Conservation (phyloP, 2,888 invertebrate species). For the Cheilosia vulpina region DNA sequence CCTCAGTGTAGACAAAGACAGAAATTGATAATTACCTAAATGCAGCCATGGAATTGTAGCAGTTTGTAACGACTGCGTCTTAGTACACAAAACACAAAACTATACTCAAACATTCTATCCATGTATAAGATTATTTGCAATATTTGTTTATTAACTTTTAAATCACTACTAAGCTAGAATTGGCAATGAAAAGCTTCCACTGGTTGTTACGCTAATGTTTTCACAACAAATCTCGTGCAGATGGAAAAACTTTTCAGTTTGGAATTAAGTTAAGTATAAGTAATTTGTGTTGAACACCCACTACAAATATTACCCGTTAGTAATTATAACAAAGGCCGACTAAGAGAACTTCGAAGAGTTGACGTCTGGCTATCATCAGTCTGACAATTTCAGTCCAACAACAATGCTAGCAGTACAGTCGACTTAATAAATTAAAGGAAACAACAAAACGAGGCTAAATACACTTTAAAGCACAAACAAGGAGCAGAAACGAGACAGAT, state of each 20-base stretch:
- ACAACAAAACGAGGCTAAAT: conserved; percentile 1
- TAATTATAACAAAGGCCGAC: conserved; percentile 3
- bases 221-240: neutral
- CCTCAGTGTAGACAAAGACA: neutral
- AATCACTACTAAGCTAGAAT: neutral
- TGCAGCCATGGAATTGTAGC: conserved; percentile 47
- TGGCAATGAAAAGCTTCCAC: neutral
- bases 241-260: neutral
- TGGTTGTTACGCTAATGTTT: neutral
- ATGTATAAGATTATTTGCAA: conserved; percentile 52
- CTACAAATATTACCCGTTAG: neutral
- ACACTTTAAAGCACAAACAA: conserved; percentile 15
- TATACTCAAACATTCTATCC: conserved; percentile 76
- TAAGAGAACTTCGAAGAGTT: conserved; percentile 8
- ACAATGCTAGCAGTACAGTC: conserved; percentile 11
- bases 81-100: conserved; percentile 76
- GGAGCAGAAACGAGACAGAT: conserved; percentile 46
- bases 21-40: conserved; percentile 42
- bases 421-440: conserved; percentile 12
- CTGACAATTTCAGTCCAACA: conserved; percentile 29
- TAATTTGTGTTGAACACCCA: neutral
- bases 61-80: conserved; percentile 78
- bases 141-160: neutral
- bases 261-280: too few species aligned
- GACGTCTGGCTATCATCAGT: conserved; percentile 39